Evolutionary conservation across 2,888 invertebrate species (phyloP), one percentile per base, ranked within the genome.

Genomic region (Ornithoptera priamus): DNA sequence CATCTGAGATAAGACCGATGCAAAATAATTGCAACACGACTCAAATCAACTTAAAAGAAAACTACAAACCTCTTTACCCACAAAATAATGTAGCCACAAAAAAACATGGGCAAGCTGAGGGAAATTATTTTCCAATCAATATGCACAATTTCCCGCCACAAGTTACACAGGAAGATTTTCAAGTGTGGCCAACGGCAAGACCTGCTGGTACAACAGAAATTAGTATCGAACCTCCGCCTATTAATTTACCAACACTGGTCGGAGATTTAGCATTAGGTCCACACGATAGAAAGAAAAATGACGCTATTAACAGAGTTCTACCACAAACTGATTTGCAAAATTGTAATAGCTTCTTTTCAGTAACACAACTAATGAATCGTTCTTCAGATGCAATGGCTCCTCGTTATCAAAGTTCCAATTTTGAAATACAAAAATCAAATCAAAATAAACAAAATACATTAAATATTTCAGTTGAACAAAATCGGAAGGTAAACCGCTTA

Each of bases 291-390:
- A 92, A 90, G 80, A 91, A 86, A 76, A 86, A 78, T 75, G 91
- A 91, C 69, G 75, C 78, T 42, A 72, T 82, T 6, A 85, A 80
- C 74, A 84, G 88, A 76, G 77, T 77, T 3, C 72, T 78, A 56
- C 77, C 84, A 24, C 88, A 87, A 73, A 72, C 81, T 63, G 92
- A 92, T 72, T 74, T 85, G 74, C 90, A 90, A 76, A 89, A 88
- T 69, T 91, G 91, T 73, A 85, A 86, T 24, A 92, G 89, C 78
- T 92, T 92, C 73, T 84, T 92, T 30, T 92, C 92, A 12, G 92
- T 92, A 12, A 91, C 92, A 2, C 92, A 92, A 71, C 77, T 92
- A 63, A 92, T 92, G 92, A 92, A 92, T 75, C 86, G 92, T 24
- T 86, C 92, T 12, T 84, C 83, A 17, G 91, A 90, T 72, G 88